phyloP scores from a whole-genome alignment of 1,140 invertebrate genomes.

The Andrena cerasifolii region DNA sequence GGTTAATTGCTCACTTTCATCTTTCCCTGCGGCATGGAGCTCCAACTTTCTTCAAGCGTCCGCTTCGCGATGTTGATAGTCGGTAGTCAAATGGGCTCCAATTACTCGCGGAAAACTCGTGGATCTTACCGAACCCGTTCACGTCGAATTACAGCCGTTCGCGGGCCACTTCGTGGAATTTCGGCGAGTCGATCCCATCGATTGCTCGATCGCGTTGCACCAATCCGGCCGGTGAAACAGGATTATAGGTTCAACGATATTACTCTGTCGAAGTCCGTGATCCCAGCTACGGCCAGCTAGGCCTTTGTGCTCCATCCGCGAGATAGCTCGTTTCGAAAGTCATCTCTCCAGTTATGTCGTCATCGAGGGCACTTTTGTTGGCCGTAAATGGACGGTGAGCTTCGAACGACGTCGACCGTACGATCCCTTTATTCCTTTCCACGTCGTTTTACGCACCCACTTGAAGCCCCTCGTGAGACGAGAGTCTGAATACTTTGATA shows the following conservation, averaged over 20 bases:
- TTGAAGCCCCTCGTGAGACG: neutral
- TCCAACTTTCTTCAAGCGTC: neutral
- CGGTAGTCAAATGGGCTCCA: neutral
- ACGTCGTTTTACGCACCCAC: constrained; percentile 3
- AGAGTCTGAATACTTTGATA: neutral
- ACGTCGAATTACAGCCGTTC: neutral
- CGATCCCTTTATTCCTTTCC: neutral
- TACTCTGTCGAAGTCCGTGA: neutral
- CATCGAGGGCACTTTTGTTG: constrained; percentile 1
- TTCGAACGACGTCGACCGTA: neutral
- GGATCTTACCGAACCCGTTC: neutral
- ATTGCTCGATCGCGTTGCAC: neutral
- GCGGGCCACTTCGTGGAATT: neutral
- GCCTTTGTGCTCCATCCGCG: neutral
- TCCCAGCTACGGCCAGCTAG: neutral
- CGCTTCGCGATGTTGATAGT: neutral
- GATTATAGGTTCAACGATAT: neutral
- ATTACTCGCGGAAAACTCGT: neutral
- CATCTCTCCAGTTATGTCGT: neutral
- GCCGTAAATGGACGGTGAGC: neutral
- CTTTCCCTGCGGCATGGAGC: no score
- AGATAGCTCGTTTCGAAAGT: constrained; percentile 17
- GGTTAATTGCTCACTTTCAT: no score
- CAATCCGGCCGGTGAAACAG: constrained; percentile 1
- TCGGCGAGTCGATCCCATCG: neutral